Evolutionary conservation across 2,797 vertebrate species (phyloP), one percentile per base, ranked within the genome.

Genomic region (Kryptopterus vitreolus): DNA sequence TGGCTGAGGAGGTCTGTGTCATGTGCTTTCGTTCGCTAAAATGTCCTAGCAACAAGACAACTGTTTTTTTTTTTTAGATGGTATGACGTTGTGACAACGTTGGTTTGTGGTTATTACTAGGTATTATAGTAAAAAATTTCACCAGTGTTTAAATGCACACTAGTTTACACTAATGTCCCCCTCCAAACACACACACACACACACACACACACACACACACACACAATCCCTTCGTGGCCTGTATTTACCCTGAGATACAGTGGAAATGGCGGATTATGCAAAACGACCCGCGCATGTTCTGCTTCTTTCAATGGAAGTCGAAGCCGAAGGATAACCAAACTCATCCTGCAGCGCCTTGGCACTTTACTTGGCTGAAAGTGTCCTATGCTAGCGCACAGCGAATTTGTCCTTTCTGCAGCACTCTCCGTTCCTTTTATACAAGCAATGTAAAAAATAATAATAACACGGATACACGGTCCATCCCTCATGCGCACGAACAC

Each of bases 191-290:
- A n/a, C n/a, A n/a, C n/a, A n/a, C n/a, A n/a, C n/a, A n/a, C n/a
- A n/a, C n/a, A n/a, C n/a, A n/a, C n/a, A n/a, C n/a, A n/a, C n/a
- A n/a, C n/a, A n/a, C n/a, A n/a, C n/a, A n/a, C n/a, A n/a, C n/a
- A n/a, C n/a, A n/a, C n/a, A 33, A 4, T 53, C 10, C 26, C 48
- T 18, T 13, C 10, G 10, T 82, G 81, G 86, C 86, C 86, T 95
- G 93, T 94, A 91, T 93, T 89, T 88, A 79, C 88, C 26, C 89
- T 85, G 93, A 94, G 94, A 91, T 90, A 59, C 78, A 89, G 90
- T 91, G 88, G 90, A 93, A 88, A 92, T 88, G 91, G 93, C 92
- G 92, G 94, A 95, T 96, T 95, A 95, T 89, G 85, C 86, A 80
- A 87, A 77, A 89, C 82, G 26, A 76, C 46, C 66, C 66, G 71